A percentile compares a stretch with the other conserved stretches of the same genome.
phyloP scores from a whole-genome alignment of 2,888 invertebrate genomes.

The Stenurella melanura region DNA sequence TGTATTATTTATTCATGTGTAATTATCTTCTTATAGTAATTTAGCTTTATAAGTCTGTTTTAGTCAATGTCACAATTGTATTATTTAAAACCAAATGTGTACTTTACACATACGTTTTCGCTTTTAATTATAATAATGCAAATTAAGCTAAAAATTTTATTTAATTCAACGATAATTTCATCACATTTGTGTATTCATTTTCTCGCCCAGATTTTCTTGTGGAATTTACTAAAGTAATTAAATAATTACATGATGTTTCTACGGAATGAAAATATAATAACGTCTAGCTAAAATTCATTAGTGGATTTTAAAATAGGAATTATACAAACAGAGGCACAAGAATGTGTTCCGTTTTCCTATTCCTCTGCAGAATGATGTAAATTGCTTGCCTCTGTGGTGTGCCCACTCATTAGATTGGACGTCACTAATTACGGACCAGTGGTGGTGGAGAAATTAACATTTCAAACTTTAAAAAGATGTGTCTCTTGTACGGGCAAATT shows the following conservation, averaged over 20 bases:
- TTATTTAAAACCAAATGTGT: too few relatives aligned
- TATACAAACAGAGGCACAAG: constrained; percentile 61
- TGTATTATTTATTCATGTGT: too few relatives aligned
- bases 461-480: constrained; percentile 49
- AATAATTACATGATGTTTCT: constrained; percentile 58
- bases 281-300: constrained; percentile 65
- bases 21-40: neutral
- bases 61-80: too few relatives aligned
- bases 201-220: constrained; percentile 56
- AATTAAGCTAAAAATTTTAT: constrained; percentile 46
- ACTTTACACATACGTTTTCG: neutral
- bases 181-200: constrained; percentile 52
- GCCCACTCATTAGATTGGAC: constrained; percentile 64
- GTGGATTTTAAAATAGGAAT: constrained; percentile 67
- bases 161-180: constrained; percentile 50
- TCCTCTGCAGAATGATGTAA: constrained; percentile 57
- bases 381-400: constrained; percentile 58
- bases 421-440: constrained; percentile 61
- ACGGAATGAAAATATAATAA: constrained; percentile 57
- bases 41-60: neutral
- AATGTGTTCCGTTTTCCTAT: constrained; percentile 48
- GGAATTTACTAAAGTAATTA: constrained; percentile 58
- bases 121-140: constrained; percentile 51
- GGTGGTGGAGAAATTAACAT: constrained; percentile 53
- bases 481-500: constrained; percentile 23